phyloP scores from a whole-genome alignment of 2,113 vertebrate species.

The Acanthisitta chloris region DNA sequence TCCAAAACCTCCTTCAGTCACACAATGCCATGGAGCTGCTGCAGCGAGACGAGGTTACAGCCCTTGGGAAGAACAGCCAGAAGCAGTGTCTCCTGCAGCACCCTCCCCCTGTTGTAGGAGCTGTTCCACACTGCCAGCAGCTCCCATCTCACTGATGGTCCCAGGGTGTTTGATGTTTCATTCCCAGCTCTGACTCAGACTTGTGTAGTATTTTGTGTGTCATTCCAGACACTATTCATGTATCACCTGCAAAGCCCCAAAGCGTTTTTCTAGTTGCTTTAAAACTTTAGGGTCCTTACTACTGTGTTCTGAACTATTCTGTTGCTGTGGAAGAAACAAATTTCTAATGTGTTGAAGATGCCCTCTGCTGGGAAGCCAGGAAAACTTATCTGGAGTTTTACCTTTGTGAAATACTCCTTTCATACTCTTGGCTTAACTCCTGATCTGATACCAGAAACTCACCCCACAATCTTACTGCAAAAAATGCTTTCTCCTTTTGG shows the following conservation, averaged over 20 bases:
- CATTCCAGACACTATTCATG: neutral
- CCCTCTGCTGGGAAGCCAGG: conserved; percentile 77
- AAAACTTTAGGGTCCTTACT: neutral
- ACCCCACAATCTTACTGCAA: neutral
- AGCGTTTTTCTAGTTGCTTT: neutral
- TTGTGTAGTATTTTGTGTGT: neutral
- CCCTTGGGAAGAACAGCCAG: fast-evolving
- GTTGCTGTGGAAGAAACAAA: neutral
- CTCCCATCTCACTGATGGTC: neutral
- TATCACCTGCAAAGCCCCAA: fast-evolving
- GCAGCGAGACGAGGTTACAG: neutral
- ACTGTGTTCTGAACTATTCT: neutral
- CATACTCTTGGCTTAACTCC: neutral
- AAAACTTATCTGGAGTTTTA: conserved; percentile 19
- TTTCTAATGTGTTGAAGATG: conserved; percentile 65
- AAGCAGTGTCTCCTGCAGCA: neutral
- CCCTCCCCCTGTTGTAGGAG: neutral
- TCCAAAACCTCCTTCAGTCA: fast-evolving
- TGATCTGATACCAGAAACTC: neutral
- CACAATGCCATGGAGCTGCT: fast-evolving
- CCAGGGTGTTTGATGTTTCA: neutral
- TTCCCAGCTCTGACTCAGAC: neutral
- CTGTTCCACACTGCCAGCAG: neutral
- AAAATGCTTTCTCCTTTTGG: neutral
- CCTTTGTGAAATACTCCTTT: neutral